Evolutionary conservation across 2,888 invertebrate species (phyloP).

Genomic region (Lymantria dispar): DNA sequence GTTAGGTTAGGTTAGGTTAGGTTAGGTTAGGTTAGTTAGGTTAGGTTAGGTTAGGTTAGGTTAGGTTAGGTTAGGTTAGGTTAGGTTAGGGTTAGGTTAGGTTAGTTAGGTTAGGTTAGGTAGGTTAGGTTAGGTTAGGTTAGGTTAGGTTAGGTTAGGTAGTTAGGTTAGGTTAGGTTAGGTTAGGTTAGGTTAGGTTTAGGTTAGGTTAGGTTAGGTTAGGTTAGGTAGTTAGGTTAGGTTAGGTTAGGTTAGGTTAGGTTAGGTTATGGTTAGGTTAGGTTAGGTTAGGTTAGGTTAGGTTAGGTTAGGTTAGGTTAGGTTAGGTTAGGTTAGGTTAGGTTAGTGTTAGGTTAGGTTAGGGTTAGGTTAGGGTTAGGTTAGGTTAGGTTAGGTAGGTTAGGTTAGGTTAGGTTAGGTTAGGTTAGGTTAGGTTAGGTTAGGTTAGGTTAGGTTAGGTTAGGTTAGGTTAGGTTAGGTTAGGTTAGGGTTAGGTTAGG

Average conservation of each 20-base stretch:
- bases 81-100: constrained; percentile 23
- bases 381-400: constrained; percentile 26
- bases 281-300: constrained; percentile 26
- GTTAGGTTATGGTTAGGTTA: constrained; percentile 17
- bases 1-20: constrained; percentile 21
- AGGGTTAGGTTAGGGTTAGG: constrained; percentile 26
- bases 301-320: constrained; percentile 17
- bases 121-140: constrained; percentile 12
- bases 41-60: constrained; percentile 22
- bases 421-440: constrained; percentile 6
- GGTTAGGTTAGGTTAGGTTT: constrained; percentile 5
- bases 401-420: constrained; percentile 16
- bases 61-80: constrained; percentile 21
- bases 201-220: constrained; percentile 24
- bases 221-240: constrained; percentile 22
- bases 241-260: constrained; percentile 6
- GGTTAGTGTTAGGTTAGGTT: constrained; percentile 22
- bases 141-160: constrained; percentile 16
- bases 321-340: constrained; percentile 18
- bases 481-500: no score
- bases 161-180: constrained; percentile 4
- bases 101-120: constrained; percentile 18
- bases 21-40: constrained; percentile 20
- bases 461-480: constrained; percentile 8
- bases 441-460: constrained; percentile 13